Percentiles rank a stretch among this genome's conserved stretches.
Evolutionary conservation across 35 echinoderm and acorn worm species (phyloP).

Genomic region (Holothuria glaberrima): DNA sequence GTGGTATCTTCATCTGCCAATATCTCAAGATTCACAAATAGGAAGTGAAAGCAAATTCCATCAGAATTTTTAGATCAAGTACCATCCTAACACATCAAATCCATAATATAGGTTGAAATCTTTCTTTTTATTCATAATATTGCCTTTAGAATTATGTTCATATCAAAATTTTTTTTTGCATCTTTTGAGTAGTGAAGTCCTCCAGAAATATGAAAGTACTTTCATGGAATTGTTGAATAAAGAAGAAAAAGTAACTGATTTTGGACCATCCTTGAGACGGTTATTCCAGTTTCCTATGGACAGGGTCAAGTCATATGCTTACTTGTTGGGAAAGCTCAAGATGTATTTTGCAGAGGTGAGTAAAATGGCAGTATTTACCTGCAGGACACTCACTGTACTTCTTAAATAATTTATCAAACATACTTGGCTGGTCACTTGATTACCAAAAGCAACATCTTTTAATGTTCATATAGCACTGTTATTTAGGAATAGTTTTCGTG

Average conservation of each 20-base stretch:
- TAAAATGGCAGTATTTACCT: background rate
- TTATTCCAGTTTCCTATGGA: slow-evolving; percentile 71
- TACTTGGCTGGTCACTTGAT: too few relatives aligned
- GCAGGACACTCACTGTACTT: too few relatives aligned
- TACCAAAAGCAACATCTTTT: too few relatives aligned
- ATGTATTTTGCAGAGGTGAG: slow-evolving; percentile 82
- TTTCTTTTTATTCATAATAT: background rate
- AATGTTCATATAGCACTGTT: too few relatives aligned
- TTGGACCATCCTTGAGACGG: slow-evolving; percentile 15
- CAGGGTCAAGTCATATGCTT: slow-evolving; percentile 80
- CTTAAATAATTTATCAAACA: too few relatives aligned
- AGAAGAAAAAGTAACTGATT: slow-evolving; percentile 33
- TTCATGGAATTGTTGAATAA: slow-evolving; percentile 72
- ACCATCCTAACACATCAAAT: too few relatives aligned
- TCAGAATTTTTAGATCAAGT: too few relatives aligned
- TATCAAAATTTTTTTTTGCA: background rate
- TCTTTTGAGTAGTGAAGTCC: slow-evolving; percentile 61
- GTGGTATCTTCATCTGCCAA: too few relatives aligned
- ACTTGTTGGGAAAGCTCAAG: slow-evolving; percentile 77
- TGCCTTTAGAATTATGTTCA: background rate
- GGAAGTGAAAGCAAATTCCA: too few relatives aligned
- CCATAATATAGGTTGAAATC: too few relatives aligned
- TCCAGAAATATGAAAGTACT: slow-evolving; percentile 75
- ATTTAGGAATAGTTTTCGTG: too few relatives aligned
- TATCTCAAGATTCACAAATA: too few relatives aligned